Evolutionary conservation across 2,888 invertebrate species (phyloP), one percentile per base, ranked within the genome.

Genomic region (Halocaridina rubra): DNA sequence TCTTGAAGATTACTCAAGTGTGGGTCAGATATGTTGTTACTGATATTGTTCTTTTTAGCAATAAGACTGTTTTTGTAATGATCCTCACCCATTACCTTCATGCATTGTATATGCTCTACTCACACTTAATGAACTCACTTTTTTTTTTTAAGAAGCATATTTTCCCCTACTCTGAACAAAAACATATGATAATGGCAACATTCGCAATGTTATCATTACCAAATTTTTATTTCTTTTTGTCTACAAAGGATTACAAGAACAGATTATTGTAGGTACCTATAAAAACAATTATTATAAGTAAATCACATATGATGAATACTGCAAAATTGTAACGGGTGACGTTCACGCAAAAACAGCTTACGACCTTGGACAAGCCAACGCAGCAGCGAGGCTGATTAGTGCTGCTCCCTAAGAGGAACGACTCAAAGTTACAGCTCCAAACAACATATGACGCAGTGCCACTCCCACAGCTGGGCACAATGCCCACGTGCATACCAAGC

Each of bases 371-470:
- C 61, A 78, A 69, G 77, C 82, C 82, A 82, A 82, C 82, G 71
- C 71, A 78, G 82, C 72, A 82, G 78, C 69, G 33, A 71, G 82
- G 82, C 69, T 72, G 53, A 57, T 77, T 64, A 82, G 46, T 24
- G 27, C 75, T 75, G 67, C 59, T 39, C 16, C 13, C 61, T 57
- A 77, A 64, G 57, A 72, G 78, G 30, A 69, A 77, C 59, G 39
- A 39, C 46, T 78, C 72, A 82, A 61, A 71, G 82, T 32, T 77
- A 71, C 78, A 82, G 82, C 82, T 82, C 82, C 81, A 81, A 82
- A 82, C 82, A 82, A 82, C 82, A 82, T 77, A 82, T 77, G 78
- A 82, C 78, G 82, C 82, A 82, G 82, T 82, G 82, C 82, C 82
- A 82, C 82, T 82, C 78, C 82, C 82, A 82, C 82, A 82, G 82